Percentiles rank a stretch among this genome's conserved stretches.
Evolutionary conservation across 1,140 invertebrate species (phyloP).

Genomic region (Monochamus saltuarius): DNA sequence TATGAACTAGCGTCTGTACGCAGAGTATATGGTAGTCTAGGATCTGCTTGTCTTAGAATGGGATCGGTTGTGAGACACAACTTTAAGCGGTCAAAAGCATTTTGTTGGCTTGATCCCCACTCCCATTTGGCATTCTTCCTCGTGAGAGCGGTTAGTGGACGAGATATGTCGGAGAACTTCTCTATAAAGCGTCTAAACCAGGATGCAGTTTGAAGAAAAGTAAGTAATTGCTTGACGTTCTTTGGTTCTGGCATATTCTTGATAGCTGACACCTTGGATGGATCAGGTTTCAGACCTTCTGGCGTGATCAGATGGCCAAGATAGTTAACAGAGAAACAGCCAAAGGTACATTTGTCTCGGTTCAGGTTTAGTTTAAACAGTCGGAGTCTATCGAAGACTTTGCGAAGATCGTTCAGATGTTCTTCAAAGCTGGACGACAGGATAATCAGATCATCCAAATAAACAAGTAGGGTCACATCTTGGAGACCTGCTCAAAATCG

Average conservation of each 20-base stretch:
- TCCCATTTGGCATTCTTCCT: conserved; percentile 42
- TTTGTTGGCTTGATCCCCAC: conserved; percentile 32
- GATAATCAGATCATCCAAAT: conserved; percentile 14
- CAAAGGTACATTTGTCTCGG: too few relatives aligned
- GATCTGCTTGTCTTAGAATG: not conserved
- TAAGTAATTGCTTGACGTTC: conserved; percentile 36
- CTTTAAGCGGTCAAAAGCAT: conserved; percentile 13
- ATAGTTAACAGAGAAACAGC: too few relatives aligned
- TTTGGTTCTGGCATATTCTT: conserved; percentile 37
- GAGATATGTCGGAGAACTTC: conserved; percentile 43
- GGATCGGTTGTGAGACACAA: not conserved
- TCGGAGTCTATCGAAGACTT: conserved; percentile 4
- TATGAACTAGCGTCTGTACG: conserved; percentile 33
- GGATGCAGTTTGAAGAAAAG: conserved; percentile 45
- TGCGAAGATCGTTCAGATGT: conserved; percentile 2
- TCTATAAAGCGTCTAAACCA: conserved; percentile 52
- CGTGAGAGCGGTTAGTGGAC: conserved; percentile 47
- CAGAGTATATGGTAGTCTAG: not conserved
- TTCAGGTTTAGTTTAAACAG: conserved; percentile 7
- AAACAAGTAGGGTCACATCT: conserved; percentile 2
- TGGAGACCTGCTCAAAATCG: conserved; percentile 24
- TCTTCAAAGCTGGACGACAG: conserved; percentile 2
- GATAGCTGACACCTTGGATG: conserved; percentile 21
- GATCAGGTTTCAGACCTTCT: too few relatives aligned
- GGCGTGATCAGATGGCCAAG: too few relatives aligned